phyloP scores from a whole-genome alignment of 2,888 invertebrate genomes.

The Pyralis farinalis region DNA sequence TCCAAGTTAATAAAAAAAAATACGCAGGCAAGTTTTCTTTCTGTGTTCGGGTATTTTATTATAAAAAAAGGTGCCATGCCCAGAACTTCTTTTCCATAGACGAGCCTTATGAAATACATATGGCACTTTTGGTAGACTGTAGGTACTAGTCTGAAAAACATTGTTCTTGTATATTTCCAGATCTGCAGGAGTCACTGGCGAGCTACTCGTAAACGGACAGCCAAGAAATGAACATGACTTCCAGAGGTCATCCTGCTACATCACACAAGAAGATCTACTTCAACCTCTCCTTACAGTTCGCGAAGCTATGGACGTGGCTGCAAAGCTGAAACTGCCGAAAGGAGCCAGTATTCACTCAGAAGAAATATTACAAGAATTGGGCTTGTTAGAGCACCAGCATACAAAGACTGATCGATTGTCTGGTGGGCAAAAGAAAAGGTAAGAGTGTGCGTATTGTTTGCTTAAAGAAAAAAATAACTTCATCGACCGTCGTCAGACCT shows the following conservation, averaged over 20 bases:
- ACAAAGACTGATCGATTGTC: constrained; percentile 84
- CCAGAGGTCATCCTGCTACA: constrained; percentile 88
- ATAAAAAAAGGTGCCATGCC: too few species aligned
- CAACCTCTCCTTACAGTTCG: constrained; percentile 86
- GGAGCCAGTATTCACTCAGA: constrained; percentile 65
- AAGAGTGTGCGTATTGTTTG: too few species aligned
- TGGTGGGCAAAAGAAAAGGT: constrained; percentile 90
- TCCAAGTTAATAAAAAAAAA: too few species aligned
- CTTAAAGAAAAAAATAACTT: too few species aligned
- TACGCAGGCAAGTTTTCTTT: too few species aligned
- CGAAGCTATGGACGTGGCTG: constrained; percentile 90
- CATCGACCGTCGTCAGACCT: too few species aligned
- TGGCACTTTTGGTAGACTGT: too few species aligned
- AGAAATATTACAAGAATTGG: constrained; percentile 82
- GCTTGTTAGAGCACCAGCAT: constrained; percentile 82
- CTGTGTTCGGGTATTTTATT: too few species aligned
- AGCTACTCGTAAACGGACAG: constrained; percentile 84
- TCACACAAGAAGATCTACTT: constrained; percentile 89
- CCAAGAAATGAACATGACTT: constrained; percentile 83
- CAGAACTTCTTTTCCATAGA: too few species aligned
- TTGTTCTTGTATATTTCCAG: too few species aligned
- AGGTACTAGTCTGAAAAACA: too few species aligned
- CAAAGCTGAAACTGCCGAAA: constrained; percentile 85
- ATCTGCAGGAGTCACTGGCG: constrained; percentile 84
- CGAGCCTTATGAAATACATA: too few species aligned